phyloP scores from a whole-genome alignment of 2,888 invertebrate genomes.

The Cheilosia grossa region DNA sequence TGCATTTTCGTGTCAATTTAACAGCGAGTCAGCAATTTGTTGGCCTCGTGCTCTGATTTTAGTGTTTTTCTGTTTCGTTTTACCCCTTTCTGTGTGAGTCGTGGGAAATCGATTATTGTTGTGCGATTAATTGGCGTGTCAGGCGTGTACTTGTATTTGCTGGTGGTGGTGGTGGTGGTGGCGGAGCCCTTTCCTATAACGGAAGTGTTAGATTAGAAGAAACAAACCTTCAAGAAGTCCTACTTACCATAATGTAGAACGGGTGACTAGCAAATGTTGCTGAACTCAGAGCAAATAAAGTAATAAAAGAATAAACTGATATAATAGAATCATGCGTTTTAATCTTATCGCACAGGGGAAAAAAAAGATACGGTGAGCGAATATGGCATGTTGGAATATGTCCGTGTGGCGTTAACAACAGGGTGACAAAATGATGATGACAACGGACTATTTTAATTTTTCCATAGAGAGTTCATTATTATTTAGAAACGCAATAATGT shows the following conservation, averaged over 20 bases:
- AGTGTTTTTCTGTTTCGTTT: not conserved
- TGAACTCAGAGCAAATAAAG: constrained; percentile 1
- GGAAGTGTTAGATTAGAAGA: constrained; percentile 5
- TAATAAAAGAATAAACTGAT: not conserved
- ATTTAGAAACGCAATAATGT: no score
- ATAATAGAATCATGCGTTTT: constrained; percentile 25
- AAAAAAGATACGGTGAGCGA: constrained; percentile 21
- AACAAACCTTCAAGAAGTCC: not conserved
- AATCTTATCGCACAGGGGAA: constrained; percentile 27
- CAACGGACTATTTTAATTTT: not conserved
- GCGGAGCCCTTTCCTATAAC: not conserved
- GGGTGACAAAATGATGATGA: constrained; percentile 2
- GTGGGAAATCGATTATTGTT: constrained; percentile 29
- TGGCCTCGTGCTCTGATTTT: constrained; percentile 36
- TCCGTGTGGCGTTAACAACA: not conserved
- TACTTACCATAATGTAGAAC: no score
- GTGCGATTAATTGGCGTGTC: constrained; percentile 8
- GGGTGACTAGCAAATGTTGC: constrained; percentile 9
- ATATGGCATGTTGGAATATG: constrained; percentile 20
- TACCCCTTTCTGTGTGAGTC: not conserved
- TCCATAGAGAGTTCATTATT: no score
- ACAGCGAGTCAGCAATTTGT: constrained; percentile 28
- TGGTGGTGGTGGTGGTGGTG: not conserved
- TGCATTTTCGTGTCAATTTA: constrained; percentile 56
- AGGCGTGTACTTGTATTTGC: not conserved